Conservation (phyloP, 2,888 invertebrate genomes). For the Patella depressa region DNA sequence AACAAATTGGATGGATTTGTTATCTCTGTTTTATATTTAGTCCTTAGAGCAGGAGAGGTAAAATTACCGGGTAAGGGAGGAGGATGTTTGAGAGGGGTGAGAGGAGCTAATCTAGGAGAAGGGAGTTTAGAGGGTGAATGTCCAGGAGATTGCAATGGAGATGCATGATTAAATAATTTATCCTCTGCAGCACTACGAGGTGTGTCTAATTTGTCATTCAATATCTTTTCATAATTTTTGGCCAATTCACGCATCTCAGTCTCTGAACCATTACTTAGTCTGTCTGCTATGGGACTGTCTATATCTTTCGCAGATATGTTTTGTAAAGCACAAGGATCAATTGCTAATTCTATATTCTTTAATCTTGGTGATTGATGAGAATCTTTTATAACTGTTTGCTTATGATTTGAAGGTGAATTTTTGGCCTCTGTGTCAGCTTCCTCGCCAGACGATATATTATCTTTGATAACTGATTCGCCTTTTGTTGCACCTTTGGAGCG, state of each 20-base stretch:
- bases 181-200: slow-evolving; percentile 28
- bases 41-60: slow-evolving; percentile 49
- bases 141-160: too few species aligned
- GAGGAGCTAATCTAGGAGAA: slow-evolving; percentile 42
- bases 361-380: slow-evolving; percentile 9
- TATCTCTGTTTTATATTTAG: slow-evolving; percentile 54
- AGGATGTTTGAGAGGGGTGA: slow-evolving; percentile 44
- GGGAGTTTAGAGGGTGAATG: slow-evolving; percentile 36
- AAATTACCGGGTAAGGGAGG: slow-evolving; percentile 55
- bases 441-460: slow-evolving; percentile 54
- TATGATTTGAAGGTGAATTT: too few species aligned
- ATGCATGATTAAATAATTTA: slow-evolving; percentile 28
- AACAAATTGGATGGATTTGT: slow-evolving; percentile 40
- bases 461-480: slow-evolving; percentile 52
- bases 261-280: slow-evolving; percentile 20
- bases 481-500: slow-evolving; percentile 38
- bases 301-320: not conserved
- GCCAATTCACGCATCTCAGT: slow-evolving; percentile 19
- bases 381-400: slow-evolving; percentile 43
- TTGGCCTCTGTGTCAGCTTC: slow-evolving; percentile 45
- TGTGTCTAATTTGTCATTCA: slow-evolving; percentile 14
- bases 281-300: too few species aligned
- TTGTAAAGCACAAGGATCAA: not conserved
- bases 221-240: slow-evolving; percentile 19
- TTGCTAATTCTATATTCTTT: not conserved